Conservation (phyloP, 2,113 vertebrate species). For the Pterocles gutturalis region DNA sequence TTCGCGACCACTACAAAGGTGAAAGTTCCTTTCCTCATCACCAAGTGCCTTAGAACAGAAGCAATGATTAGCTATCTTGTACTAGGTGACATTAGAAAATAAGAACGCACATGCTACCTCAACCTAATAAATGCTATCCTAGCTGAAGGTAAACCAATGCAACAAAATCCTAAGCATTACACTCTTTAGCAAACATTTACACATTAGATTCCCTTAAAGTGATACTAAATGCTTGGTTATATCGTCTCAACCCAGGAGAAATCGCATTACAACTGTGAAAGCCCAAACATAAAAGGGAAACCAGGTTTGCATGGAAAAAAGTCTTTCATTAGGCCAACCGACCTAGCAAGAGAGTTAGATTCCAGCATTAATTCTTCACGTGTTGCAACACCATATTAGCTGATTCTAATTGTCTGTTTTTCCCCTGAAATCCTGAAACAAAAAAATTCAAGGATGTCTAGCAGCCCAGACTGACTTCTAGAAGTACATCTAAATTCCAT, state of each 20-base stretch:
- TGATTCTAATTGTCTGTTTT: not conserved
- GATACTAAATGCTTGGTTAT: not conserved
- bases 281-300: not conserved
- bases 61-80: not conserved
- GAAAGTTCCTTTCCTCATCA: not conserved
- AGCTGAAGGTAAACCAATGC: not conserved
- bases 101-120: not conserved
- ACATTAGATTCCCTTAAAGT: not conserved
- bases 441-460: not conserved
- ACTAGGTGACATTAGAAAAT: not conserved
- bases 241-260: not conserved
- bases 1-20: not conserved
- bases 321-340: not conserved
- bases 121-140: not conserved
- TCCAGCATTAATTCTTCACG: not conserved
- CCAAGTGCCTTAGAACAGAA: not conserved
- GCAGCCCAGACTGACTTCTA: not conserved
- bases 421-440: not conserved
- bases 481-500: not conserved
- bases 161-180: not conserved
- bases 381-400: not conserved
- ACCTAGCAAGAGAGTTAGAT: not conserved
- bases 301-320: not conserved
- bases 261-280: accelerated
- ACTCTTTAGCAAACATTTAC: not conserved